Evolutionary conservation across 2,113 vertebrate species (phyloP).

Genomic region (Cinclus mexicanus): DNA sequence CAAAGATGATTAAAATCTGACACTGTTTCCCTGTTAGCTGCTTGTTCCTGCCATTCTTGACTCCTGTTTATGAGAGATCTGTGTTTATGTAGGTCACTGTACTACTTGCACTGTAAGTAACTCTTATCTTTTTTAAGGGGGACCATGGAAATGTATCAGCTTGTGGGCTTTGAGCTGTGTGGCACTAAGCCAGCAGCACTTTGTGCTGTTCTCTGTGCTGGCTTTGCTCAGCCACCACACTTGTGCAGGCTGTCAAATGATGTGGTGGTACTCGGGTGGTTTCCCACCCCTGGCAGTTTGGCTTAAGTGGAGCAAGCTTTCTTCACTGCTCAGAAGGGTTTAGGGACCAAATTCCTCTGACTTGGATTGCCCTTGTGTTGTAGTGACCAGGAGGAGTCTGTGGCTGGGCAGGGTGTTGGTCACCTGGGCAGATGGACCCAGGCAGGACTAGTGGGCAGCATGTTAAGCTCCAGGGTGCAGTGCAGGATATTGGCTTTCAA

Average conservation of each 20-base stretch:
- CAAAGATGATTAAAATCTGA: not conserved
- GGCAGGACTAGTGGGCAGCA: not conserved
- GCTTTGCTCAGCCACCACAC: not conserved
- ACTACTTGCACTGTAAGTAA: not conserved
- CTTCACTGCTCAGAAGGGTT: not conserved
- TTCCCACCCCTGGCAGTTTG: not conserved
- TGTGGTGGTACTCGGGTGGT: accelerated
- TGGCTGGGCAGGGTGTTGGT: not conserved
- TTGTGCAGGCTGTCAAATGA: not conserved
- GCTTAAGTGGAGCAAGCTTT: not conserved
- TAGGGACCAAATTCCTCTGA: not conserved
- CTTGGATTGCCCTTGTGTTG: not conserved
- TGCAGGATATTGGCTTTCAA: not conserved
- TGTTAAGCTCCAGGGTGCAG: not conserved
- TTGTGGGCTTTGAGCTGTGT: not conserved
- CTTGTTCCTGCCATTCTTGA: not conserved
- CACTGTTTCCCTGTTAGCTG: not conserved
- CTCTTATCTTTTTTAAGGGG: not conserved
- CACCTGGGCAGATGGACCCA: not conserved
- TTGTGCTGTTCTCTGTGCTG: not conserved
- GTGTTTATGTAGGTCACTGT: slow-evolving; percentile 23
- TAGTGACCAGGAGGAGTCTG: not conserved
- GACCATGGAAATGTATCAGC: not conserved
- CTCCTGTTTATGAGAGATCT: not conserved
- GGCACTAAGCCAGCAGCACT: not conserved